Evolutionary conservation across 2,888 invertebrate genomes (phyloP), one percentile per base, ranked within the genome.

Genomic region (Eledone cirrhosa): DNA sequence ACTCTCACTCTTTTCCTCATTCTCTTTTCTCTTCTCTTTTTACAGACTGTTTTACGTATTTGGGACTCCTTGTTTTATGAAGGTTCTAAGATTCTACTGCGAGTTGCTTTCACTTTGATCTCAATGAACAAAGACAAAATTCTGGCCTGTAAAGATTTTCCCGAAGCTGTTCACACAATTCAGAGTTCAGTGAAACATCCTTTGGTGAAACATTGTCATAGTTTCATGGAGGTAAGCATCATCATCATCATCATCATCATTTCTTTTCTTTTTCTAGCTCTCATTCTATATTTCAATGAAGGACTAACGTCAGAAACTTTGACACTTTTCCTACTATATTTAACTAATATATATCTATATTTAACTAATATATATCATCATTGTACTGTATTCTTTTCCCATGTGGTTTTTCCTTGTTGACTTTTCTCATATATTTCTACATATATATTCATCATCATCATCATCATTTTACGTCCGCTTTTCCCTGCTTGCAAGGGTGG

Each of bases 1-100:
- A 41, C 11, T 41, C 41, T 41, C 41, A 41, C 41, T 41, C 63
- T 8, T 31, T 72, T 72, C 19, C 47, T 22, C 47, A 47, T 41
- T 0, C 22, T 48, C 22, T 24, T 47, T 47, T 4, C 2, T 41
- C 4, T 69, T 79, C 47, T 74, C 47, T 63, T 41, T 31, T 83
- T 84, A 22, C 90, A 94, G 94, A 98, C 98, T 13, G 97, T 97
- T 67, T 92, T 97, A 31, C 93, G 98, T 87, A 95, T 98, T 91
- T 98, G 98, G 97, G 98, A 98, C 91, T 97, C 97, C 88, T 92
- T 98, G 80, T 97, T 98, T 92, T 95, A 95, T 86, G 98, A 98
- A 91, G 98, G 98, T 69, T 95, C 95, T 80, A 97, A 97, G 92
- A 94, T 98, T 84, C 92, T 98, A 83, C 96, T 98, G 90, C 93